These are phyloP conservation scores for Drosophila aff. DNA, from an alignment of 1,140 invertebrate genomes.

Conservation along the genomic window DNA sequence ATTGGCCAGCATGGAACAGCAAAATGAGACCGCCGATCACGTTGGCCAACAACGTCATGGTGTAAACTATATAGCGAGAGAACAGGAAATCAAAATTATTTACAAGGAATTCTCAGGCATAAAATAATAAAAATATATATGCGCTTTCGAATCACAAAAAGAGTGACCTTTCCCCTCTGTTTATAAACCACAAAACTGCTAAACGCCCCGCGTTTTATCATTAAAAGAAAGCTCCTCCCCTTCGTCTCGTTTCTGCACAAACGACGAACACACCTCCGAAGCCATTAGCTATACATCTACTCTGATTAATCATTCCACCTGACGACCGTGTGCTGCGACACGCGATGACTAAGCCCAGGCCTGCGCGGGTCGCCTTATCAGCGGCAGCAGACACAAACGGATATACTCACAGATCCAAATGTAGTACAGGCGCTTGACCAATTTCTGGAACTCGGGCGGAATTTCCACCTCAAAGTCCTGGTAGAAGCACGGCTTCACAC, in stretches of 20 bases:
- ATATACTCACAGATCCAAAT: constrained; percentile 97
- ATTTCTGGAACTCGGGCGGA: constrained; percentile 97
- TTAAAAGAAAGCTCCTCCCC: background rate
- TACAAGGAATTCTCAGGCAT: background rate
- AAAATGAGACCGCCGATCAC: constrained; percentile 92
- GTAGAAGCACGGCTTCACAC: constrained; percentile 99
- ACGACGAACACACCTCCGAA: background rate
- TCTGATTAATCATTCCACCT: constrained; percentile 29
- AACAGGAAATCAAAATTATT: background rate
- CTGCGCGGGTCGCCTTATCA: constrained; percentile 24
- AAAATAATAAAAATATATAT: background rate
- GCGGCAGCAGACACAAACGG: background rate
- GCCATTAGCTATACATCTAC: constrained; percentile 17
- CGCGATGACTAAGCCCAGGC: constrained; percentile 46
- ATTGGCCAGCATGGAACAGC: constrained; percentile 87
- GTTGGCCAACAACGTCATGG: constrained; percentile 93
- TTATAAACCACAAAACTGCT: background rate
- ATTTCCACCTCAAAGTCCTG: constrained; percentile 99
- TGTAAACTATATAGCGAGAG: constrained; percentile 90
- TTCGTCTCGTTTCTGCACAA: background rate
- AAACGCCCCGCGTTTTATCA: too few species aligned
- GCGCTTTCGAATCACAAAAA: too few species aligned
- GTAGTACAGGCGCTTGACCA: constrained; percentile 97
- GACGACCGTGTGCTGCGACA: constrained; percentile 4
- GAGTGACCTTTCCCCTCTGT: background rate